Evolutionary conservation across 1,140 invertebrate genomes (phyloP), one percentile per base, ranked within the genome.

Genomic region (Whitmania pigra): DNA sequence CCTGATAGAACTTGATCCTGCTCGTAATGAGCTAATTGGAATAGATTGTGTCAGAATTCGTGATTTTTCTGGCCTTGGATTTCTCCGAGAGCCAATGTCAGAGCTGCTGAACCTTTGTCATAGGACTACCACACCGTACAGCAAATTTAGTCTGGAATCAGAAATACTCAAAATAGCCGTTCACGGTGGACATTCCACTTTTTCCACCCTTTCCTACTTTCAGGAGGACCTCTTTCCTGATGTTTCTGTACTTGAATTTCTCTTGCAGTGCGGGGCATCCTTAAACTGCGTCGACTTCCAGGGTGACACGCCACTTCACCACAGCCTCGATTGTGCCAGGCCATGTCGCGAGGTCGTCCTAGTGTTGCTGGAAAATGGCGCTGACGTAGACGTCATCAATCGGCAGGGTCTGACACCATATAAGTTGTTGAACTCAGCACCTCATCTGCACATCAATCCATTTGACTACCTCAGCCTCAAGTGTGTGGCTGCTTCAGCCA

Each of bases 121-220:
- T 20, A 63, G 29, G 29, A 63, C 57, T 11, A 63, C 57, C 0
- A 22, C 57, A 7, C 57, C 57, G 6, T 63, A 25, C 57, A 63
- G 57, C 29, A 63, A 63, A n/a, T 63, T 63, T 18, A 63, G 57
- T 63, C 20, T 63, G 57, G 57, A 63, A 31, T 63, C 57, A 13
- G 57, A 63, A 63, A 63, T 63, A 31, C 22, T 63, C 22, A 63
- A 63, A 63, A 63, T 63, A 25, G 57, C 57, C 22, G 57, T 63
- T 63, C 29, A 31, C 29, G 57, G 57, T 20, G 57, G 29, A 22
- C 57, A 63, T 63, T 63, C 57, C 29, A 31, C 57, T 25, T 31
- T 63, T n/a, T 63, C 57, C 18, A 63, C 57, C 9, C 57, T 63
- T 31, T 63, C 22, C 57, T 63, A 25, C 29, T 31, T 25, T 63